Evolutionary conservation across 2,888 invertebrate genomes (phyloP).

Genomic region (Lottia gigantea): DNA sequence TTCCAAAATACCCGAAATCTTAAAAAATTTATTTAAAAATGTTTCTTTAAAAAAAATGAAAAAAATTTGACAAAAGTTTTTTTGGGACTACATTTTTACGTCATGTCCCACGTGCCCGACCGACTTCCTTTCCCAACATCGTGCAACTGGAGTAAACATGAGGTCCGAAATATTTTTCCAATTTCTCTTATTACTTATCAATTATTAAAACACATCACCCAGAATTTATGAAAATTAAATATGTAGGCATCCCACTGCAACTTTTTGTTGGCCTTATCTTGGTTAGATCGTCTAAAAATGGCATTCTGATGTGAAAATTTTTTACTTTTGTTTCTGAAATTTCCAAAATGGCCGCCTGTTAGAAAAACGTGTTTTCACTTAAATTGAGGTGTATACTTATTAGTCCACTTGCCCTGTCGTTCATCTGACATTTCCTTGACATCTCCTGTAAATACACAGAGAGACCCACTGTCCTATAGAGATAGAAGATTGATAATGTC

Average conservation of each 20-base stretch:
- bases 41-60: not conserved
- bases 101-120: conserved; percentile 27
- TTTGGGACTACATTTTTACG: not conserved
- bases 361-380: not conserved
- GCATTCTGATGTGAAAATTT: too few relatives aligned
- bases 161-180: conserved; percentile 34
- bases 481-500: too few relatives aligned
- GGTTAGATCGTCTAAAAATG: too few relatives aligned
- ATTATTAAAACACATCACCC: too few relatives aligned
- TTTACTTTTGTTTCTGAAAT: not conserved
- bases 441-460: not conserved
- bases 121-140: conserved; percentile 52
- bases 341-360: conserved; percentile 4
- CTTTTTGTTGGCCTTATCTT: too few relatives aligned
- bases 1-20: not conserved
- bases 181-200: not conserved
- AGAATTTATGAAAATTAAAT: too few relatives aligned
- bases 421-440: too few relatives aligned
- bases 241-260: too few relatives aligned
- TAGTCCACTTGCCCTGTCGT: not conserved
- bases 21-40: not conserved
- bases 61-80: not conserved
- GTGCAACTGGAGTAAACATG: conserved; percentile 53
- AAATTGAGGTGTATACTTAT: not conserved
- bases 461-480: too few relatives aligned